Percentiles rank a stretch among this genome's conserved stretches.
These are phyloP conservation scores for Cyanoderma ruficeps DNA, from an alignment of 2,113 vertebrate genomes.

Conservation along the genomic window DNA sequence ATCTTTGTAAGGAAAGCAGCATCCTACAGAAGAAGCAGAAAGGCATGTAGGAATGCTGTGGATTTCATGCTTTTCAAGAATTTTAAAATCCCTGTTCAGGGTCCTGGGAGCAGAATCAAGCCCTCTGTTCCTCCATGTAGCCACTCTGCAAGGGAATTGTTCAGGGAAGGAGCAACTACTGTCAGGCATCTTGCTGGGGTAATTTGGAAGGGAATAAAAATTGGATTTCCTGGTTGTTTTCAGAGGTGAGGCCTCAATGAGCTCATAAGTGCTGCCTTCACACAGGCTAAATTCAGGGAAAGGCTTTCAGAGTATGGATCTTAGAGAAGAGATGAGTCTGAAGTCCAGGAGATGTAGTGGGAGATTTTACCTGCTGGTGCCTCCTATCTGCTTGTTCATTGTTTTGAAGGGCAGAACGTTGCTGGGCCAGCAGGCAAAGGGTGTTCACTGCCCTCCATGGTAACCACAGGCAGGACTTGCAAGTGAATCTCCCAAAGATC, in stretches of 20 bases:
- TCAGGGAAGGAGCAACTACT: neutral
- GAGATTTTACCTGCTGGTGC: neutral
- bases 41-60: neutral
- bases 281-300: fast-evolving
- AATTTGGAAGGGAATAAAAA: neutral
- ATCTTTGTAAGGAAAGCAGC: neutral
- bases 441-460: neutral
- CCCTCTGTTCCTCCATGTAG: neutral
- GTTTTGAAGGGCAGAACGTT: neutral
- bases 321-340: neutral
- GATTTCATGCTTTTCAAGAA: neutral
- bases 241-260: neutral
- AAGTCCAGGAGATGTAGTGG: neutral
- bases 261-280: neutral
- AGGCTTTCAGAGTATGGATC: neutral
- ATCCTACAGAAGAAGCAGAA: neutral
- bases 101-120: neutral
- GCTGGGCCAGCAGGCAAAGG: neutral
- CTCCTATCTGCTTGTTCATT: neutral
- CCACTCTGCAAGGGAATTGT: neutral
- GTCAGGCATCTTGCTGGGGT: neutral
- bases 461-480: neutral
- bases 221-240: neutral
- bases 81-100: neutral
- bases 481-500: neutral